Evolutionary conservation across 2,113 vertebrate genomes (phyloP), one percentile per base, ranked within the genome.

Genomic region (Hepsetus odoe): DNA sequence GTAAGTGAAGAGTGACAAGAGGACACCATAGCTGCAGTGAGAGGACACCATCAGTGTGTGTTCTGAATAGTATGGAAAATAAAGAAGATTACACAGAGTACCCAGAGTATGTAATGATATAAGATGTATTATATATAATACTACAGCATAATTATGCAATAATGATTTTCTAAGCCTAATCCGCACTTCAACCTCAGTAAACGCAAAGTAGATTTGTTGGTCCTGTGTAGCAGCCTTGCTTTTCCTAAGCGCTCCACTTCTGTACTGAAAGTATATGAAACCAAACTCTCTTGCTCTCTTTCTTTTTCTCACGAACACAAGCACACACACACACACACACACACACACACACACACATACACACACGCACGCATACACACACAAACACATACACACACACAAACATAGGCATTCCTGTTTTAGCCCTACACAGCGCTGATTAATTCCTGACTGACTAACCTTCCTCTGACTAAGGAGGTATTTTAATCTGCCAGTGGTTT

Each of bases 401-500:
- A 75, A 44, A 72, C 18, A 58, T 49, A 65, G 66, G 44, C 58
- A 35, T 79, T 66, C 77, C 46, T 3, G 35, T 53, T 61, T 78
- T 68, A 74, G 71, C 71, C 49, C 53, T 51, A 6, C 44, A 28
- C 68, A 76, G 53, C 22, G 18, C 61, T 65, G 61, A 65, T 65
- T 65, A 65, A 65, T 65, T 77, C 62, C 59, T 67, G 68, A 28
- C 68, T 77, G 76, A 67, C 70, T 77, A 67, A 51, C 74, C 16
- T 4, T 11, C 56, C 40, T 69, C 62, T 82, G 69, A 78, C 69
- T 67, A 73, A 82, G 32, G 55, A 26, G 33, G 28, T 33, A 78
- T 78, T 82, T 82, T 73, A 74, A 72, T 74, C 75, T 46, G 26
- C 24, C 75, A 32, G 20, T 69, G 24, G 58, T 77, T 77, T 69